Evolutionary conservation across 23 tunicate species (phyloP).

Genomic region (Clavelina lepadiformis): DNA sequence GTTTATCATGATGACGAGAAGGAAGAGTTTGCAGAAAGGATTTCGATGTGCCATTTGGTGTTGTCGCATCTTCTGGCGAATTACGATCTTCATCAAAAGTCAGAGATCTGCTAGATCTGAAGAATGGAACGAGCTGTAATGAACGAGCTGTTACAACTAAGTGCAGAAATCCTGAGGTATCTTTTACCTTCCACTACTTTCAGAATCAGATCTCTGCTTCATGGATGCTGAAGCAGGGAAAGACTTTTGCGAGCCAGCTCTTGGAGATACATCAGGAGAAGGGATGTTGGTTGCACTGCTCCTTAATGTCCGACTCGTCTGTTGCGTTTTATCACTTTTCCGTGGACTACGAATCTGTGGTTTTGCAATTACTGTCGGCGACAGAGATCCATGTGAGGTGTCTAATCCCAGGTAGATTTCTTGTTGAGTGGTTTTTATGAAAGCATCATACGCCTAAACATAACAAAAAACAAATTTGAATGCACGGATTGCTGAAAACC

Average conservation of each 20-base stretch:
- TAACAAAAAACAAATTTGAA: not conserved
- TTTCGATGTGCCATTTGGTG: conserved; percentile 28
- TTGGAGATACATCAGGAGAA: conserved; percentile 78
- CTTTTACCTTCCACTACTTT: conserved; percentile 72
- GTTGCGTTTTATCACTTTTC: conserved; percentile 63
- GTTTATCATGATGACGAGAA: not conserved
- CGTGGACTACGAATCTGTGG: conserved; percentile 92
- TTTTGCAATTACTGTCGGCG: conserved; percentile 25
- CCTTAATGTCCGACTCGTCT: conserved; percentile 16
- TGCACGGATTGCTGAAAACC: not conserved
- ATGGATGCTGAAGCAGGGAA: conserved; percentile 4
- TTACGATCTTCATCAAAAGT: conserved; percentile 78
- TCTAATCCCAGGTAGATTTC: conserved; percentile 80
- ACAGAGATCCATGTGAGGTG: conserved; percentile 5
- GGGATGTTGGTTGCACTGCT: conserved; percentile 20
- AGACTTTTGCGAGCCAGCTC: conserved; percentile 49
- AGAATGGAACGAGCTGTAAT: not conserved
- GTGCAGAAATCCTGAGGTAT: not conserved
- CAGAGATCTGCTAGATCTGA: conserved; percentile 60
- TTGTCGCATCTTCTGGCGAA: conserved; percentile 43
- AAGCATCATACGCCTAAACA: conserved; percentile 77
- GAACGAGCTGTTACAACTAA: not conserved
- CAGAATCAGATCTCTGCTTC: conserved; percentile 68
- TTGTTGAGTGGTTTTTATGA: conserved; percentile 67
- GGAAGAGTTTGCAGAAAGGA: not conserved